Conservation (phyloP, 2,113 vertebrate species). For the Notarius quadriscutis region DNA sequence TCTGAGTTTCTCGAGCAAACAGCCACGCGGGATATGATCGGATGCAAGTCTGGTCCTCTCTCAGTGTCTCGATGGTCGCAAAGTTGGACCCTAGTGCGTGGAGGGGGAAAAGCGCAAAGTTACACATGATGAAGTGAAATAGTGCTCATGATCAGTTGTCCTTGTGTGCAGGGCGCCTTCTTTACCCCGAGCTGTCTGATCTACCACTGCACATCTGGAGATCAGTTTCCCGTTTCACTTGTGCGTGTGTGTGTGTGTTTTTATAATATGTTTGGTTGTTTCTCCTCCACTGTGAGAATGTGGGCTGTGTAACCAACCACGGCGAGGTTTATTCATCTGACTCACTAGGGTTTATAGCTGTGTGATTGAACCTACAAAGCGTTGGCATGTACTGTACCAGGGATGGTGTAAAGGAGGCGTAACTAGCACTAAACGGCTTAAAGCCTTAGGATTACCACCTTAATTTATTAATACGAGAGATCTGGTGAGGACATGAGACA, state of each 20-base stretch:
- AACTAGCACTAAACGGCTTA: conserved; percentile 57
- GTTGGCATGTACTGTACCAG: conserved; percentile 32
- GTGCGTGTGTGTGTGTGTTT: not conserved
- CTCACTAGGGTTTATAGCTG: conserved; percentile 21
- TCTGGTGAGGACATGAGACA: not conserved
- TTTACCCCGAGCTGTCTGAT: not conserved
- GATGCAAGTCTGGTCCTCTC: not conserved
- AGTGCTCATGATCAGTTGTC: conserved; percentile 30
- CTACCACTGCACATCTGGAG: not conserved
- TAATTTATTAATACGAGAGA: conserved; percentile 49
- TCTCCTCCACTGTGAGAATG: not conserved
- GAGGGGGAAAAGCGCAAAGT: not conserved
- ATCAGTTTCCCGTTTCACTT: conserved; percentile 2
- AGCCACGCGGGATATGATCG: not conserved
- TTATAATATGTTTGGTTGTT: not conserved
- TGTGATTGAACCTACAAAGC: conserved; percentile 30
- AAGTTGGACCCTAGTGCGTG: not conserved
- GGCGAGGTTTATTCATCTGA: conserved; percentile 30
- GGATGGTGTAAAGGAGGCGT: conserved; percentile 52
- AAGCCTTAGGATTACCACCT: conserved; percentile 50
- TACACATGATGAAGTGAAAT: not conserved
- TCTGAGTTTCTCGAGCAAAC: not conserved
- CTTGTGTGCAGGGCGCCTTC: conserved; percentile 36
- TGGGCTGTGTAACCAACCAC: not conserved
- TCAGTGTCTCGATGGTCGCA: not conserved